Percentiles rank a stretch among this genome's conserved stretches.
Conservation (phyloP, 30 jellyfish, hydroid and myxozoan species). For the Hydractinia symbiolongicarpus region DNA sequence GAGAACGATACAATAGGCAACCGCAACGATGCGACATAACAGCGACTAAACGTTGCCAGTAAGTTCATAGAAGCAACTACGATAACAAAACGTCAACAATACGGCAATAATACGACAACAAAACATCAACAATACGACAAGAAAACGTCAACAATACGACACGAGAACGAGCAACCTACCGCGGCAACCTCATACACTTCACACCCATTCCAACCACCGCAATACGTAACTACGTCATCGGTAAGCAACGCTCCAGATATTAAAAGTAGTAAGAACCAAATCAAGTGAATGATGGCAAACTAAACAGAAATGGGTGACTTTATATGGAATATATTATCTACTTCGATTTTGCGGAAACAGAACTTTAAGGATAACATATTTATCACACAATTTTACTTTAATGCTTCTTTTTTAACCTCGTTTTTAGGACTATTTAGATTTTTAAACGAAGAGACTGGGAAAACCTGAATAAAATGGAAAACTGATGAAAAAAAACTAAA, state of each 20-base stretch:
- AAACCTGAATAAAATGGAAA: no score
- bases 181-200: not conserved
- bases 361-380: no score
- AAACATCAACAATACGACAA: not conserved
- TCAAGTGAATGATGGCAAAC: conserved; percentile 9
- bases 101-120: not conserved
- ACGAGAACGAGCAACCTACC: not conserved
- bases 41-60: no score
- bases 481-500: no score
- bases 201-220: conserved; percentile 10
- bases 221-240: not conserved
- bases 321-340: no score
- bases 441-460: no score
- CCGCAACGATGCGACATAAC: not conserved
- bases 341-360: no score
- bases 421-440: no score
- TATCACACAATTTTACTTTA: no score
- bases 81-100: no score
- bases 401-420: no score
- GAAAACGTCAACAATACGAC: not conserved
- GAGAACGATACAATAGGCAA: not conserved
- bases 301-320: not conserved
- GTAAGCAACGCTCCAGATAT: conserved; percentile 6
- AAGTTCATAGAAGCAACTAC: no score
- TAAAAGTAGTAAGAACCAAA: not conserved